These are phyloP conservation scores for Acanthoscelides obtectus DNA, from an alignment of 2,888 invertebrate genomes.

Conservation along the genomic window DNA sequence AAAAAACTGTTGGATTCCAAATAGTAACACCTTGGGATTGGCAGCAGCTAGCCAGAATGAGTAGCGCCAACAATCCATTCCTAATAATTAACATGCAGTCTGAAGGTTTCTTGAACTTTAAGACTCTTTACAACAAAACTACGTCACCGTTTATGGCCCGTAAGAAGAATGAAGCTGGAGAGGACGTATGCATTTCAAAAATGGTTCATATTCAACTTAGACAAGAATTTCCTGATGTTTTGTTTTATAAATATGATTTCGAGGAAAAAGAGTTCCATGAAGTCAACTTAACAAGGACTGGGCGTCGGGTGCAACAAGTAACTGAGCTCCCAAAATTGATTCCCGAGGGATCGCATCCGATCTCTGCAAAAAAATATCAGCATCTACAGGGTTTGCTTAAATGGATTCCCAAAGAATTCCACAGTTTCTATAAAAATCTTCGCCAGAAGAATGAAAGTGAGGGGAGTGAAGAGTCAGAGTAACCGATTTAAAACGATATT, in stretches of 20 bases:
- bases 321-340: conserved; percentile 7
- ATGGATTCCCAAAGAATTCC: conserved; percentile 12
- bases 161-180: conserved; percentile 7
- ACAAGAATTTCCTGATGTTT: conserved; percentile 2
- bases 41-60: conserved; percentile 13
- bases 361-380: conserved; percentile 9
- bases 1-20: conserved; percentile 11
- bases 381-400: conserved; percentile 11
- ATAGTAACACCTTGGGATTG: too few species aligned
- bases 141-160: not conserved
- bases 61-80: conserved; percentile 14
- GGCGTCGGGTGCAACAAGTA: not conserved
- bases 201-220: conserved; percentile 13
- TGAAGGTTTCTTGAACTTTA: conserved; percentile 10
- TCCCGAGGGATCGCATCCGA: conserved; percentile 9
- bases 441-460: conserved; percentile 2
- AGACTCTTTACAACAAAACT: not conserved
- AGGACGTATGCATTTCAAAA: conserved; percentile 15
- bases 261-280: conserved; percentile 3
- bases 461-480: not conserved
- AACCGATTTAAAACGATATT: too few species aligned
- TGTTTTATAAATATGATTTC: conserved; percentile 11
- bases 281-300: conserved; percentile 5
- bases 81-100: conserved; percentile 15
- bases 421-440: conserved; percentile 13